Evolutionary conservation across 2,113 vertebrate species (phyloP), one percentile per base, ranked within the genome.

Genomic region (Hemicordylus capensis): DNA sequence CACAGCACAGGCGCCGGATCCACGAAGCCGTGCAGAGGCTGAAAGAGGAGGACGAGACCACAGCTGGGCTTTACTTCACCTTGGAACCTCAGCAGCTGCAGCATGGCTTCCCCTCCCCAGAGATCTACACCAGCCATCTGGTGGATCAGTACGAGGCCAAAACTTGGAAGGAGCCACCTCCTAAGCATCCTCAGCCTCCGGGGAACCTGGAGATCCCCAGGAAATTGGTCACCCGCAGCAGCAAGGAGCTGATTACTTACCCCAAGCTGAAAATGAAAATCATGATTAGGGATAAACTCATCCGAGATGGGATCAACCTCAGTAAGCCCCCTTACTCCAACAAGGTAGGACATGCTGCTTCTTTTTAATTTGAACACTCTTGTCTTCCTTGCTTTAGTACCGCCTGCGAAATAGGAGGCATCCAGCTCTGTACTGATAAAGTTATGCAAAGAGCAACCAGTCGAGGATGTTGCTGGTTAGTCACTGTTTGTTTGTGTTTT

Each of bases 211-310:
- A 96, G 74, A 91, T 95, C 63, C 94, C 96, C 76, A 91, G 96
- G 81, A 95, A 96, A 67, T 88, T 95, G 74, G 96, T 93, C 28
- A 80, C 90, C 46, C 77, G 83, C 34, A 80, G 73, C n/a, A n/a
- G 11, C 76, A 97, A 94, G 92, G 98, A 98, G 89, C 94, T 97
- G 94, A 91, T 96, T 59, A 95, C 96, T 58, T 99, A 98, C 91
- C 98, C 98, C 63, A 97, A 97, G 74, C 96, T 99, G 88, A 98
- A 98, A 95, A 96, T 99, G 94, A 99, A 99, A 96, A 99, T 99
- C 94, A 98, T 99, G 98, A 98, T 99, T 92, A 96, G 98, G 94
- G 98, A 99, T 96, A 99, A 99, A 93, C 98, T 99, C 42, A 96
- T 98, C 89, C 96, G 98, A 79, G 98, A 99, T 76, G 98, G 98